Evolutionary conservation across 2,888 invertebrate species (phyloP).

Genomic region (Sminthurides aquaticus): DNA sequence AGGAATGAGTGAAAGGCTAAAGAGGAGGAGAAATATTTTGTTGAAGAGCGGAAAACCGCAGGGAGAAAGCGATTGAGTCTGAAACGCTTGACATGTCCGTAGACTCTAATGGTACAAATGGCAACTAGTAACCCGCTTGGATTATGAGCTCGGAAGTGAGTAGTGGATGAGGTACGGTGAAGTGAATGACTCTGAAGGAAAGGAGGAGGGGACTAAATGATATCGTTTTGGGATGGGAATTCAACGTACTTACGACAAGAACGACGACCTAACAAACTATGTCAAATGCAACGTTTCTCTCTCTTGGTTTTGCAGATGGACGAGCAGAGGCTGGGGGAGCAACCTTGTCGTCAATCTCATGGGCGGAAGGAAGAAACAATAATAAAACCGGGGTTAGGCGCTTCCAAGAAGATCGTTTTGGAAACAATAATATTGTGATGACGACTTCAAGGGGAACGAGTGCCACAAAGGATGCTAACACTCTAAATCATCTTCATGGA

Average conservation of each 20-base stretch:
- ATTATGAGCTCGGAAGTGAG: no score
- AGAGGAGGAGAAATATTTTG: background rate
- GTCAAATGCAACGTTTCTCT: no score
- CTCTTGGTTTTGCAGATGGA: background rate
- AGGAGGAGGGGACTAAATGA: background rate
- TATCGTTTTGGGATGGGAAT: no score
- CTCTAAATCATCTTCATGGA: background rate
- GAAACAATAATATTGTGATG: background rate
- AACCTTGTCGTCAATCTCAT: background rate
- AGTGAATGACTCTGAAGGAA: no score
- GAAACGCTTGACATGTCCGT: no score
- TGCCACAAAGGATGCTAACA: background rate
- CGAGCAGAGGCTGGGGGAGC: background rate
- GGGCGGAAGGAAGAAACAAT: constrained; percentile 3
- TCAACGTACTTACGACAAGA: no score
- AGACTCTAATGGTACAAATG: no score
- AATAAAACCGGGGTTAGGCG: constrained; percentile 2
- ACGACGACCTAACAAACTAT: no score
- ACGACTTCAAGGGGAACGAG: background rate
- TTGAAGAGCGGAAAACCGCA: background rate
- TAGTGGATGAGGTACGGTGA: no score
- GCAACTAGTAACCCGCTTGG: no score
- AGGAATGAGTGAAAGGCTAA: background rate
- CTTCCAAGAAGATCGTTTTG: background rate
- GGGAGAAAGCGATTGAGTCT: background rate